phyloP scores from a whole-genome alignment of 1,140 invertebrate species.

The Lethrus apterus region DNA sequence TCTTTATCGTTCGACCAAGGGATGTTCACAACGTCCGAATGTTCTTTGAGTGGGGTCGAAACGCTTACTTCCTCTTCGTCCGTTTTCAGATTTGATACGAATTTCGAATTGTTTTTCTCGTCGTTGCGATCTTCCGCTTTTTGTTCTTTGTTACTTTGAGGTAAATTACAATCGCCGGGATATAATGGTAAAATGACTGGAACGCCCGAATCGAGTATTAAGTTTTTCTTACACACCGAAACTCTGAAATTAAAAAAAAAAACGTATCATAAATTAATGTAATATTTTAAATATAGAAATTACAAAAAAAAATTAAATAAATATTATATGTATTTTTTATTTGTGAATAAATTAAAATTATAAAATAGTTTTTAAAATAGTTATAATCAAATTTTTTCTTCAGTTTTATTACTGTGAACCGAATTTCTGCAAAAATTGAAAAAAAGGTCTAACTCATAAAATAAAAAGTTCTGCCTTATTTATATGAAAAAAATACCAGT shows the following conservation, averaged over 20 bases:
- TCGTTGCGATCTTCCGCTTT: constrained; percentile 24
- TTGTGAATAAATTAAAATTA: no score
- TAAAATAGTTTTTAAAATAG: no score
- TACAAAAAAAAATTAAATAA: no score
- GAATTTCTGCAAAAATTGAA: no score
- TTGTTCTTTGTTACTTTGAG: constrained; percentile 19
- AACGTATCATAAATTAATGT: no score
- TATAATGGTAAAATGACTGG: constrained; percentile 64
- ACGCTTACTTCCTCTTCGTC: constrained; percentile 1
- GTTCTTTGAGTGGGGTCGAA: not conserved
- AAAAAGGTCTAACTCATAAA: no score
- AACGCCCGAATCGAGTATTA: constrained; percentile 66
- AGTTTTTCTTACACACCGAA: constrained; percentile 68
- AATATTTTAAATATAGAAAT: no score
- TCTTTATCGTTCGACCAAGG: constrained; percentile 46
- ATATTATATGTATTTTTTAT: no score
- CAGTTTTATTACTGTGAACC: no score
- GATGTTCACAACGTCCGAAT: constrained; percentile 18
- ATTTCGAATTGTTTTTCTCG: constrained; percentile 12
- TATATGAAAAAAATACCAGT: no score
- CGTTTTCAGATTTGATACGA: constrained; percentile 5
- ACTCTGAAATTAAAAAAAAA: constrained; percentile 46
- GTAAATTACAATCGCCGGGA: constrained; percentile 66
- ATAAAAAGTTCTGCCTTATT: no score
- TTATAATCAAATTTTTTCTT: no score